phyloP scores from a whole-genome alignment of 2,888 invertebrate species.

The Drosophila antonietae region DNA sequence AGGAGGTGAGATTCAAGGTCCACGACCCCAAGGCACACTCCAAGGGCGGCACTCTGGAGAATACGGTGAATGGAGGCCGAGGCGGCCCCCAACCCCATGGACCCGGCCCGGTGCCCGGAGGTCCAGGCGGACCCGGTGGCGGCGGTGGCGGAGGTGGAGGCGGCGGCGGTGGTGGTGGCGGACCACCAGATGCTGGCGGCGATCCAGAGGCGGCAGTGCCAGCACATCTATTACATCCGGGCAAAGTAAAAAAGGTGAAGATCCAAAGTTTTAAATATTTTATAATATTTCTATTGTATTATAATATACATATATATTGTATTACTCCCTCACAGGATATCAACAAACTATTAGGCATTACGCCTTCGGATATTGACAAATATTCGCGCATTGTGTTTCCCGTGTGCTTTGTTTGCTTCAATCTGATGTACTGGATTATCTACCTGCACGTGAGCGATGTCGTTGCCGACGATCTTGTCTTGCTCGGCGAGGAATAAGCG shows the following conservation, averaged over 20 bases:
- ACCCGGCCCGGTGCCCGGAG: slow-evolving; percentile 83
- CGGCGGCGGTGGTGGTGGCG: slow-evolving; percentile 78
- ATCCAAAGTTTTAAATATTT: background rate
- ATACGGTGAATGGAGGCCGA: slow-evolving; percentile 94
- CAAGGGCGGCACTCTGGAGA: slow-evolving; percentile 95
- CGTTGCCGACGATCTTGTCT: slow-evolving; percentile 96
- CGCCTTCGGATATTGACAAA: slow-evolving; percentile 99
- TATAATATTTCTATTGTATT: too few relatives aligned
- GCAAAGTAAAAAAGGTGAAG: slow-evolving; percentile 88
- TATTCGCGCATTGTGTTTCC: slow-evolving; percentile 99
- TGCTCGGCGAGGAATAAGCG: slow-evolving; percentile 88
- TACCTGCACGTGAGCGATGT: slow-evolving; percentile 98
- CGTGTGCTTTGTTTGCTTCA: slow-evolving; percentile 99
- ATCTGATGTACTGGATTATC: slow-evolving; percentile 99
- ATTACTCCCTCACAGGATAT: slow-evolving; percentile 87
- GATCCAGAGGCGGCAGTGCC: slow-evolving; percentile 85
- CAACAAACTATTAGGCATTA: slow-evolving; percentile 95
- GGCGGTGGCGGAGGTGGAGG: slow-evolving; percentile 76
- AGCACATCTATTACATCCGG: slow-evolving; percentile 93
- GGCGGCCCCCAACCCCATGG: slow-evolving; percentile 88
- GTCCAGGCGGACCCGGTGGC: slow-evolving; percentile 74
- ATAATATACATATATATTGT: background rate
- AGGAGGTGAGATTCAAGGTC: slow-evolving; percentile 98
- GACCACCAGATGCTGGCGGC: slow-evolving; percentile 86
- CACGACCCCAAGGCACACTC: slow-evolving; percentile 97